phyloP scores from a whole-genome alignment of 1,140 invertebrate genomes.

The Aradophagus sp. region DNA sequence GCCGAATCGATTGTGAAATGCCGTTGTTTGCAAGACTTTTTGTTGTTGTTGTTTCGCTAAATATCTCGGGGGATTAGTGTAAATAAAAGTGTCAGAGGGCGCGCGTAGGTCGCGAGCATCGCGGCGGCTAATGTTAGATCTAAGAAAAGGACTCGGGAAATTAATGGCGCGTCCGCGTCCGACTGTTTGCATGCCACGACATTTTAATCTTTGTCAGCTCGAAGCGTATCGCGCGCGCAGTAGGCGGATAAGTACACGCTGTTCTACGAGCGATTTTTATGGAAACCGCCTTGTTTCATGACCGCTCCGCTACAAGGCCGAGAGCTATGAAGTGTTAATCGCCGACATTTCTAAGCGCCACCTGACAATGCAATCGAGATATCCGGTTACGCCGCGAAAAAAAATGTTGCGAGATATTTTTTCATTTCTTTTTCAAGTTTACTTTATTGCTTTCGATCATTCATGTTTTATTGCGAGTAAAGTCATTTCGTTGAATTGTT shows the following conservation, averaged over 20 bases:
- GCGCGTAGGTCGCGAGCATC: slow-evolving; percentile 45
- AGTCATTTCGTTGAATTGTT: too few species aligned
- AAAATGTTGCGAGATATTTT: too few species aligned
- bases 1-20: too few species aligned
- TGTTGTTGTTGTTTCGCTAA: too few species aligned
- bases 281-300: slow-evolving; percentile 30
- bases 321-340: too few species aligned
- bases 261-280: slow-evolving; percentile 43
- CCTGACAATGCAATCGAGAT: too few species aligned
- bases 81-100: slow-evolving; percentile 16
- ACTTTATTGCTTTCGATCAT: too few species aligned
- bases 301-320: slow-evolving; percentile 35
- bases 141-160: slow-evolving; percentile 56
- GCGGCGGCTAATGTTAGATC: slow-evolving; percentile 52
- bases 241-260: slow-evolving; percentile 56
- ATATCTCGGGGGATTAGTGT: slow-evolving; percentile 7
- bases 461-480: too few species aligned
- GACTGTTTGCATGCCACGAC: slow-evolving; percentile 59
- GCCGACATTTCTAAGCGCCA: too few species aligned
- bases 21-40: too few species aligned
- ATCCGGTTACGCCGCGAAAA: too few species aligned
- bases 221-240: slow-evolving; percentile 52
- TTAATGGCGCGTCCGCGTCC: slow-evolving; percentile 59
- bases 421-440: too few species aligned
- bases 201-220: slow-evolving; percentile 64